Evolutionary conservation across 2,797 vertebrate species (phyloP).

Genomic region (Epinephelus coioides): DNA sequence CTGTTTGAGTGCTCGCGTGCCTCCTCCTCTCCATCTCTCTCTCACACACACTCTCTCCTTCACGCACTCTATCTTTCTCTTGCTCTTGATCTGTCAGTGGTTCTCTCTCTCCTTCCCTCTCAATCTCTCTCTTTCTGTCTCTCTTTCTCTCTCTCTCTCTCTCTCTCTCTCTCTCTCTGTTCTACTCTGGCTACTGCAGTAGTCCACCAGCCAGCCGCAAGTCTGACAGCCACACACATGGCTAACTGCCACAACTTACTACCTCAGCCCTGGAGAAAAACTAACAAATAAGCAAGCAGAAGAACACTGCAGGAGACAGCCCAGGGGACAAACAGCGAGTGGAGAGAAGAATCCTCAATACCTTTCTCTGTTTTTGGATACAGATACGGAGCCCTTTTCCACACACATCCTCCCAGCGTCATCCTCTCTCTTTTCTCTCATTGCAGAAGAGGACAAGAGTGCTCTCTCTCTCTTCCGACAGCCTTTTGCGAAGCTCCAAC

Average conservation of each 20-base stretch:
- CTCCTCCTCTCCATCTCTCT: slow-evolving; percentile 71
- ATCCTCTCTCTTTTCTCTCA: slow-evolving; percentile 68
- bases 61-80: slow-evolving; percentile 73
- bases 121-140: slow-evolving; percentile 49
- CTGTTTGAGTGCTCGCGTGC: slow-evolving; percentile 77
- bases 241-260: slow-evolving; percentile 89
- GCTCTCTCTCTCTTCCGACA: slow-evolving; percentile 70
- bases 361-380: slow-evolving; percentile 76
- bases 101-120: slow-evolving; percentile 67
- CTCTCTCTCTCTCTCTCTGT: slow-evolving; percentile 60
- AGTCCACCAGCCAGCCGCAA: slow-evolving; percentile 86
- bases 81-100: slow-evolving; percentile 78
- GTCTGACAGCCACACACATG: slow-evolving; percentile 86
- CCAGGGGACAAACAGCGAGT: slow-evolving; percentile 58
- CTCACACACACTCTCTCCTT: slow-evolving; percentile 65
- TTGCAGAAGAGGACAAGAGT: slow-evolving; percentile 79
- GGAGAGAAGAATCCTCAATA: slow-evolving; percentile 68
- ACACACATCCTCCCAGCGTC: slow-evolving; percentile 67
- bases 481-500: slow-evolving; percentile 80
- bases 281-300: slow-evolving; percentile 74
- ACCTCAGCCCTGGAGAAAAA: slow-evolving; percentile 85
- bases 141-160: slow-evolving; percentile 54
- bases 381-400: slow-evolving; percentile 72
- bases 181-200: slow-evolving; percentile 84
- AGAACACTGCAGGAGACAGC: slow-evolving; percentile 64